Evolutionary conservation across 2,113 vertebrate species (phyloP).

Genomic region (Geococcyx californianus): DNA sequence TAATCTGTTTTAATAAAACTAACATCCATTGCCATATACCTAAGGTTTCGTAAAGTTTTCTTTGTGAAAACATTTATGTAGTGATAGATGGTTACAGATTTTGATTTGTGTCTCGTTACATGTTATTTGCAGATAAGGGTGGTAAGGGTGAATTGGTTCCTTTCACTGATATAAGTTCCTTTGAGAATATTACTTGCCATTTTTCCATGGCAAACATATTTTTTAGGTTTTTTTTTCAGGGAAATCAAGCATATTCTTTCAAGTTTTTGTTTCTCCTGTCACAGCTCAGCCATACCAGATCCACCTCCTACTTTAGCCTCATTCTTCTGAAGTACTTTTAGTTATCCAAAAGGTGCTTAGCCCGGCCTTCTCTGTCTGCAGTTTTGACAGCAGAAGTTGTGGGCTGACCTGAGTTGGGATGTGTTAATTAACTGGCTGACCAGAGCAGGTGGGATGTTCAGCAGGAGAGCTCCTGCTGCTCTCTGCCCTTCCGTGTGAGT

Average conservation of each 20-base stretch:
- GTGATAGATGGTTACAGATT: neutral
- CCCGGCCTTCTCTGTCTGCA: neutral
- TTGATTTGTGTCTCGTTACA: neutral
- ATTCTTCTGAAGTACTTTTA: neutral
- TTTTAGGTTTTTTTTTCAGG: neutral
- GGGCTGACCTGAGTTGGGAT: neutral
- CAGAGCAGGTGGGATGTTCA: neutral
- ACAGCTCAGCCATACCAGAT: rapidly evolving
- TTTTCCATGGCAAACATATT: neutral
- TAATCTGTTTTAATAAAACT: neutral
- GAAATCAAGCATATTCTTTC: neutral
- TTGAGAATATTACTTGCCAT: neutral
- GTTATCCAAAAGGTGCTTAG: neutral
- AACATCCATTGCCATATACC: neutral
- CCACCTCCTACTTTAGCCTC: neutral
- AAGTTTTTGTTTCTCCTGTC: neutral
- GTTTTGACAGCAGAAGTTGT: rapidly evolving
- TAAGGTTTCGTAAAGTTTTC: neutral
- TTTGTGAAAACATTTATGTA: neutral
- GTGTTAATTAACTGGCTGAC: neutral
- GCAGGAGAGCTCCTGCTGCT: neutral
- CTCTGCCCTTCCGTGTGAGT: neutral
- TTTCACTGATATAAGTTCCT: neutral
- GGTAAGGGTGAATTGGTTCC: neutral
- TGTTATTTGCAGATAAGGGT: neutral